Evolutionary conservation across 2,888 invertebrate genomes (phyloP).

Genomic region (Fissipunctia ypsillon): DNA sequence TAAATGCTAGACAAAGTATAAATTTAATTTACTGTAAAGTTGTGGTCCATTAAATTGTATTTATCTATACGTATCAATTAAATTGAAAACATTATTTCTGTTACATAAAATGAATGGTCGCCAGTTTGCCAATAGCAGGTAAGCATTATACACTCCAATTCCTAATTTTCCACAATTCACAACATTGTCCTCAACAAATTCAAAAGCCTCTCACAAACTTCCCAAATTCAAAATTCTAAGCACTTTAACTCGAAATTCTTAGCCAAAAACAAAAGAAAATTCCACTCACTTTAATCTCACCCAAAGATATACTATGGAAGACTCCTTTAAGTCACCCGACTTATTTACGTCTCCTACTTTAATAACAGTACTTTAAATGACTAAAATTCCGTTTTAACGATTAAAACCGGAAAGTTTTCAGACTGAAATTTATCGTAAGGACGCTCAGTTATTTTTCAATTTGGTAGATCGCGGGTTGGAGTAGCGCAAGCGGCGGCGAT

Average conservation of each 20-base stretch:
- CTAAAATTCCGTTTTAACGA: constrained; percentile 79
- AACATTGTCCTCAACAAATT: constrained; percentile 33
- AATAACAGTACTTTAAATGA: constrained; percentile 79
- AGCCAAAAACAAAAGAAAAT: constrained; percentile 61
- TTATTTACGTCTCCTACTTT: constrained; percentile 75
- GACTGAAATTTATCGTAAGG: constrained; percentile 81
- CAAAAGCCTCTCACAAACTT: constrained; percentile 19
- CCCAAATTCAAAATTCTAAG: constrained; percentile 39
- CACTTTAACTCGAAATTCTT: constrained; percentile 46
- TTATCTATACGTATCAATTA: not conserved
- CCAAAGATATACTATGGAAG: constrained; percentile 54
- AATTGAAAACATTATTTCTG: not conserved
- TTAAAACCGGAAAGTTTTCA: constrained; percentile 79
- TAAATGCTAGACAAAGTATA: not conserved
- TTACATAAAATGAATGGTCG: not conserved
- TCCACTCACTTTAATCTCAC: constrained; percentile 60
- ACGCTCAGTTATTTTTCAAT: constrained; percentile 89
- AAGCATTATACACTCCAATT: constrained; percentile 26
- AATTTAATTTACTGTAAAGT: not conserved
- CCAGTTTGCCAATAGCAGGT: not conserved
- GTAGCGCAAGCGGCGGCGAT: constrained; percentile 81
- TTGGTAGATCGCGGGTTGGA: constrained; percentile 81
- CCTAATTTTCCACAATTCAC: constrained; percentile 5
- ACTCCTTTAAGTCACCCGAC: constrained; percentile 64
- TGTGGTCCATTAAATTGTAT: not conserved